A percentile compares a stretch with the other conserved stretches of the same genome.
These are phyloP conservation scores for Microcebus lehilahytsara DNA, from an alignment of 2,113 vertebrate species.

Conservation along the genomic window DNA sequence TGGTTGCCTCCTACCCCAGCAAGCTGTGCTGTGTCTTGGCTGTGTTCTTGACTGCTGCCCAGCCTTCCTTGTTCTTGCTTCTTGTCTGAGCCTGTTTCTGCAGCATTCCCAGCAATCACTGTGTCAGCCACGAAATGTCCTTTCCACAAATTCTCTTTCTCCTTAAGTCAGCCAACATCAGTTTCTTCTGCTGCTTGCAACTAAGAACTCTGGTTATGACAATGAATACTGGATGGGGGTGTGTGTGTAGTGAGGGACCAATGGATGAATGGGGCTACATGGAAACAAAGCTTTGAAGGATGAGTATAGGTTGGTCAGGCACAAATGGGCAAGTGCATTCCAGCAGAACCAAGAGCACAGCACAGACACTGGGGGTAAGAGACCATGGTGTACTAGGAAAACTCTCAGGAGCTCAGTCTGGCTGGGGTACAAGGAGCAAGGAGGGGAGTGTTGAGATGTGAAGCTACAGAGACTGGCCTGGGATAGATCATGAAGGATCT, in stretches of 20 bases:
- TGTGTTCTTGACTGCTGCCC: not conserved
- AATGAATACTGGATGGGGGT: not conserved
- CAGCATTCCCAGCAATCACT: not conserved
- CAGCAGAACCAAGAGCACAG: not conserved
- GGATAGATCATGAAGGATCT: not conserved
- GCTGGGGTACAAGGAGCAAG: not conserved
- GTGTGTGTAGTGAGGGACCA: not conserved
- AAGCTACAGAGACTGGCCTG: not conserved
- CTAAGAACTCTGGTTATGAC: not conserved
- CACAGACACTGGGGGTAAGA: not conserved
- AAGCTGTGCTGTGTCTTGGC: not conserved
- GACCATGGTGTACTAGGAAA: not conserved
- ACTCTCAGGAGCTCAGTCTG: not conserved
- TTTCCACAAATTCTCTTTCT: constrained; percentile 17
- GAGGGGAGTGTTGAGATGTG: not conserved
- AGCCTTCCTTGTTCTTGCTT: not conserved
- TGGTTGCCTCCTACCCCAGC: not conserved
- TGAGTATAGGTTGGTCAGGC: not conserved
- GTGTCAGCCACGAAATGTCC: not conserved
- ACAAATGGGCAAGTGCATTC: not conserved
- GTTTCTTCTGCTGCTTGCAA: constrained; percentile 23
- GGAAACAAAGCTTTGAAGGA: not conserved
- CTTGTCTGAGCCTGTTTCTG: not conserved
- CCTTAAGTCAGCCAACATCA: not conserved
- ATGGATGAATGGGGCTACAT: not conserved